These are phyloP conservation scores for Brenthis ino DNA, from an alignment of 2,888 invertebrate species.

Conservation along the genomic window DNA sequence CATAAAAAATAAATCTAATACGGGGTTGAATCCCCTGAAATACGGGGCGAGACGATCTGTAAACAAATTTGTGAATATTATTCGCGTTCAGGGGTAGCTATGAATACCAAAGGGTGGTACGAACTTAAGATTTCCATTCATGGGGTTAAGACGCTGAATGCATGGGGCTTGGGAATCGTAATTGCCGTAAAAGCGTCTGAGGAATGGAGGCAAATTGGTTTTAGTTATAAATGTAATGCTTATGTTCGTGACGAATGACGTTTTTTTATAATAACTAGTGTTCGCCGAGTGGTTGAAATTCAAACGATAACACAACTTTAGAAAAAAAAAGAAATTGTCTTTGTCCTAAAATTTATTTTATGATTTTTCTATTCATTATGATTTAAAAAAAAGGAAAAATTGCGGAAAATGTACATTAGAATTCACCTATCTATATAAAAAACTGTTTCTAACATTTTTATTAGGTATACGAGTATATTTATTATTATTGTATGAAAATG, in stretches of 20 bases:
- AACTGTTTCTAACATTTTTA: too few species aligned
- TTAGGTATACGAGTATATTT: too few species aligned
- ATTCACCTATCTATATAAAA: too few species aligned
- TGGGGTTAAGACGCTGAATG: slow-evolving; percentile 64
- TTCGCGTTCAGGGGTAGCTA: slow-evolving; percentile 56
- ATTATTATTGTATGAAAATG: too few species aligned
- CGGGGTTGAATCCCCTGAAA: slow-evolving; percentile 24
- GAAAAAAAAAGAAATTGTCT: too few species aligned
- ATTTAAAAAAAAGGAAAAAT: too few species aligned
- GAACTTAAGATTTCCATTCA: slow-evolving; percentile 73
- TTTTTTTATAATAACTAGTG: too few species aligned
- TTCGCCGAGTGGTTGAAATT: too few species aligned
- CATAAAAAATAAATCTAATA: slow-evolving; percentile 34
- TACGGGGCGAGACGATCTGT: slow-evolving; percentile 50
- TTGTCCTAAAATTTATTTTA: too few species aligned
- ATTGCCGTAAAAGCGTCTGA: slow-evolving; percentile 53
- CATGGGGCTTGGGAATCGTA: slow-evolving; percentile 54
- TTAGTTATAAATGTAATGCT: slow-evolving; percentile 22
- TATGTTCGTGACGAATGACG: slow-evolving; percentile 6
- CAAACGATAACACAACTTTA: too few species aligned
- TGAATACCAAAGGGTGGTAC: slow-evolving; percentile 73
- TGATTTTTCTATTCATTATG: too few species aligned
- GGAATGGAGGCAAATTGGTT: slow-evolving; percentile 21
- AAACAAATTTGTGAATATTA: slow-evolving; percentile 81
- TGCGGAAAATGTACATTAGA: too few species aligned